These are phyloP conservation scores for Choristoneura rosaceana DNA, from an alignment of 2,888 invertebrate species.

Conservation along the genomic window DNA sequence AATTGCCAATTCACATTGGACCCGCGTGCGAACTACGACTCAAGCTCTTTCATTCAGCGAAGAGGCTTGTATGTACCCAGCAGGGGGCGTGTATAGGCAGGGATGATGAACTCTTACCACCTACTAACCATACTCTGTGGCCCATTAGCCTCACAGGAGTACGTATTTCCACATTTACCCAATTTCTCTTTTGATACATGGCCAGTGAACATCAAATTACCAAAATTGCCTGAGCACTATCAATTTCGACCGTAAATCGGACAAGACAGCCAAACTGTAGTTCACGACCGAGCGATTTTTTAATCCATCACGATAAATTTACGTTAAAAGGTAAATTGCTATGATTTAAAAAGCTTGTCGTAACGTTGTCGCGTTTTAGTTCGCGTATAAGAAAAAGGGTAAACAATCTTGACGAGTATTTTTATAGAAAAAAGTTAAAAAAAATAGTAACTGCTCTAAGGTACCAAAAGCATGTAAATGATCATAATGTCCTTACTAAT, in stretches of 20 bases:
- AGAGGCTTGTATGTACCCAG: too few relatives aligned
- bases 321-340: background rate
- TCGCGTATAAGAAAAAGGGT: too few relatives aligned
- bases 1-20: too few relatives aligned
- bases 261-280: conserved; percentile 33
- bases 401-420: too few relatives aligned
- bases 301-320: background rate
- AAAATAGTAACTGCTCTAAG: too few relatives aligned
- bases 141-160: background rate
- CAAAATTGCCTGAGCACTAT: conserved; percentile 24
- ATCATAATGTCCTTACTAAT: too few relatives aligned
- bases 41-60: too few relatives aligned
- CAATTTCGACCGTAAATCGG: conserved; percentile 26
- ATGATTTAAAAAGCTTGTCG: background rate
- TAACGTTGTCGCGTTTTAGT: background rate
- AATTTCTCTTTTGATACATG: conserved; percentile 12
- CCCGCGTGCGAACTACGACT: too few relatives aligned
- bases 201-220: conserved; percentile 30
- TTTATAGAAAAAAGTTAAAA: too few relatives aligned
- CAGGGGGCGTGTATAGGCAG: too few relatives aligned
- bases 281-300: conserved; percentile 26
- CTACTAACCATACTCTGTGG: background rate
- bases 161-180: background rate
- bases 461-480: too few relatives aligned
- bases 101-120: too few relatives aligned